A percentile compares a stretch with the other conserved stretches of the same genome.
phyloP scores from a whole-genome alignment of 2,888 invertebrate genomes.

The Agapetus fuscipes region DNA sequence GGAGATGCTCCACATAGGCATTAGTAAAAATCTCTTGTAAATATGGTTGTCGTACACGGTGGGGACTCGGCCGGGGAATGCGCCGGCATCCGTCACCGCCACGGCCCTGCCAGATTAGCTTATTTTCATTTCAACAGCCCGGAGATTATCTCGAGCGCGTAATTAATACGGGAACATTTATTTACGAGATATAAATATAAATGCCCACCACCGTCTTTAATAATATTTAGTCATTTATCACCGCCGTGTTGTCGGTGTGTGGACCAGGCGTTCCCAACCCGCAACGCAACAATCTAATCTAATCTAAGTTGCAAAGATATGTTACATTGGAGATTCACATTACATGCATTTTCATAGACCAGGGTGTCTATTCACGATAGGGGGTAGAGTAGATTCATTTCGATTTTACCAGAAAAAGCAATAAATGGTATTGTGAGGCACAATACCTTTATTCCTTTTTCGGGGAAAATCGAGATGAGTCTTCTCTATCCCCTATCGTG shows the following conservation, averaged over 20 bases:
- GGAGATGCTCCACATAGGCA: constrained; percentile 2
- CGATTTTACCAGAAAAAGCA: too few relatives aligned
- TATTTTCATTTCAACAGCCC: constrained; percentile 20
- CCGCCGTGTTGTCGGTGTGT: background rate
- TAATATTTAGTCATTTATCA: constrained; percentile 13
- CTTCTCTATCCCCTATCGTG: too few relatives aligned
- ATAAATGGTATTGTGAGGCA: too few relatives aligned
- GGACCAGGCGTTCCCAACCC: background rate
- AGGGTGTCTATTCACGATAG: too few relatives aligned
- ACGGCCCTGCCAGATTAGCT: constrained; percentile 18
- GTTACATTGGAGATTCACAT: too few relatives aligned
- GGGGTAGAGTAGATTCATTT: too few relatives aligned
- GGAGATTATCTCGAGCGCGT: constrained; percentile 17
- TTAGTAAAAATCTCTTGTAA: constrained; percentile 15
- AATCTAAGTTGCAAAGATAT: too few relatives aligned
- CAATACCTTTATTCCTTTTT: too few relatives aligned
- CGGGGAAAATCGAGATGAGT: too few relatives aligned
- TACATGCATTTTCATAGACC: too few relatives aligned
- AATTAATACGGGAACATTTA: constrained; percentile 17
- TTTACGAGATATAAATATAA: constrained; percentile 11
- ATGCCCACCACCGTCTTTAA: constrained; percentile 1
- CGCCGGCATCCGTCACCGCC: constrained; percentile 14
- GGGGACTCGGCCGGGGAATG: constrained; percentile 14
- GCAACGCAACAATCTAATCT: too few relatives aligned
- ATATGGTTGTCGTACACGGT: constrained; percentile 16